Conservation (phyloP, 23 tunicate species). For the Trididemnum clinides region DNA sequence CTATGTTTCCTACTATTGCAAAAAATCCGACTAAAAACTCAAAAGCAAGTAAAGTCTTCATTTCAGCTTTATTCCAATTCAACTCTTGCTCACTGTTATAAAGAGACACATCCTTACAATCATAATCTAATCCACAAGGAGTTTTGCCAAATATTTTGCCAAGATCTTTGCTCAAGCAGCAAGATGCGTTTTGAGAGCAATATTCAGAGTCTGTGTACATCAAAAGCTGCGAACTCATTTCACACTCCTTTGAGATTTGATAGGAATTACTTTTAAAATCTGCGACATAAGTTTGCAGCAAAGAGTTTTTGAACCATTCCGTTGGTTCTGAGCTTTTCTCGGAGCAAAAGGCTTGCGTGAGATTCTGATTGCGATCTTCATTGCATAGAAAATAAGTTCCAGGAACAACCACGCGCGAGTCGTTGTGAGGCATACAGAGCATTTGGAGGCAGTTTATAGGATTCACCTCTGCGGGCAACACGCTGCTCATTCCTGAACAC, state of each 20-base stretch:
- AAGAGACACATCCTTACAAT: background rate
- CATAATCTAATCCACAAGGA: conserved; percentile 22
- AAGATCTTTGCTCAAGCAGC: background rate
- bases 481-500: too few relatives aligned
- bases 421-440: too few relatives aligned
- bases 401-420: too few relatives aligned
- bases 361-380: background rate
- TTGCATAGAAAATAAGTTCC: background rate
- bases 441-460: too few relatives aligned
- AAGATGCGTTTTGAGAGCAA: background rate
- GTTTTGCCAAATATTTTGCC: conserved; percentile 22
- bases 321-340: too few relatives aligned
- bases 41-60: background rate
- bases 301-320: background rate
- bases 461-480: too few relatives aligned
- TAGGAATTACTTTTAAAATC: background rate
- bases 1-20: background rate
- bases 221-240: background rate
- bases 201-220: background rate
- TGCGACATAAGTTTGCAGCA: background rate
- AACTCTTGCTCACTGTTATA: background rate
- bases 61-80: background rate
- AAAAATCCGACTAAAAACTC: background rate
- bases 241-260: too few relatives aligned
- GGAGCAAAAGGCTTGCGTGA: background rate